Base-by-base conservation (phyloP, 2,797 vertebrate species). In the Pteronotus mesoamericanus region DNA sequence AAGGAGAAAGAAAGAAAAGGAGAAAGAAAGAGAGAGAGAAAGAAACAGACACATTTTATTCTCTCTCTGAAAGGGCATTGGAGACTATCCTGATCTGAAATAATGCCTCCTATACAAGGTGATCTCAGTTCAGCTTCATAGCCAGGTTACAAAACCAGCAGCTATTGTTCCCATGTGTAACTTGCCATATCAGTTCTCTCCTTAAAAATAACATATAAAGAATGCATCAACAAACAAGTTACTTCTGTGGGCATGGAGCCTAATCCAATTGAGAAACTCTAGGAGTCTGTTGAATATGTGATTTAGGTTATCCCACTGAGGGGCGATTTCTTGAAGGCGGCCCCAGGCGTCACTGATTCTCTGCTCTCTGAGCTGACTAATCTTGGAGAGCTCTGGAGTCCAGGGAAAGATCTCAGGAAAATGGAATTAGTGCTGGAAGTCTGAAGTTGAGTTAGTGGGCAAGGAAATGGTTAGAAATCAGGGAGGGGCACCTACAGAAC, bases 61-160 rank as follows among this genome's bases (percentile, higher is more conserved):
- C 10, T 91, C 94, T 91, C 92, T 59, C 42, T 64, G 51, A 91
- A 92, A 92, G 55, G 32, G 26, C 75, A n/a, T 6, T 78, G 51
- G 71, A 94, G 94, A 94, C 46, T 4, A 21, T 59, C 72, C 7
- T 80, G 18, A 66, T 9, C 32, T 95, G 34, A 64, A 86, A 53
- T 59, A 44, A 37, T 83, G 5, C 32, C 21, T 78, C 61, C 44
- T 68, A 8, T 57, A n/a, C 2, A 61, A 46, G 19, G 87, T 42
- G 21, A 78, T 75, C 46, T 94, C 18, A 26, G 3, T 66, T 84
- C 32, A 68, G 5, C 48, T 85, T 59, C 53, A 86, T 46, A 59
- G 79, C 4, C 24, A 46, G 16, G 44, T 15, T 77, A 64, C 48
- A 77, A 84, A 91, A 39, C 19, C 72, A 37, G 37, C 18, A 68